Evolutionary conservation across 2,797 vertebrate genomes (phyloP).

Genomic region (Sebastes umbrosus): DNA sequence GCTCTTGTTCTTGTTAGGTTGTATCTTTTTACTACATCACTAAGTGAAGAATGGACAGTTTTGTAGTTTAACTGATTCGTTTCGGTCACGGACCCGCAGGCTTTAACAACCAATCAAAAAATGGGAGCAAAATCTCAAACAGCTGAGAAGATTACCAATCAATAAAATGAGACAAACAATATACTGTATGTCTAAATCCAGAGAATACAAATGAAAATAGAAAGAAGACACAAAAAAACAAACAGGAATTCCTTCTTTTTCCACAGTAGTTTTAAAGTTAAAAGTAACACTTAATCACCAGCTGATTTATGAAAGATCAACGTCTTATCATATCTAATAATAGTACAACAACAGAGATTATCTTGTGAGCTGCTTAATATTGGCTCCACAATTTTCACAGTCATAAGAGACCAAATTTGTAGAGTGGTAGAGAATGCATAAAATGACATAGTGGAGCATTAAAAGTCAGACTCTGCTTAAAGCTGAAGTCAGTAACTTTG

Average conservation of each 20-base stretch:
- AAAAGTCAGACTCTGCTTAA: too few relatives aligned
- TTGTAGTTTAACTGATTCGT: not conserved
- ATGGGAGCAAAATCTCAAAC: not conserved
- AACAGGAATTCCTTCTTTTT: not conserved
- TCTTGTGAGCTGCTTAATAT: not conserved
- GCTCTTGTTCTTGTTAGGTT: too few relatives aligned
- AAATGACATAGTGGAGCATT: not conserved
- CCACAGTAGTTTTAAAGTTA: not conserved
- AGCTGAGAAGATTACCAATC: not conserved
- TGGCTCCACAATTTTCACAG: not conserved
- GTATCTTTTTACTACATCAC: too few relatives aligned
- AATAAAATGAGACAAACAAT: not conserved
- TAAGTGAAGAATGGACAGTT: too few relatives aligned
- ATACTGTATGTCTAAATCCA: not conserved
- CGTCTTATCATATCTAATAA: not conserved
- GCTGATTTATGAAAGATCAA: not conserved
- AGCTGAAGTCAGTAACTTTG: too few relatives aligned
- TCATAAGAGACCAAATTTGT: not conserved
- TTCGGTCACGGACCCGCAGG: not conserved
- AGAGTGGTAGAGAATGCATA: not conserved
- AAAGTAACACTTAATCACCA: not conserved
- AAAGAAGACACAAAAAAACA: too few relatives aligned
- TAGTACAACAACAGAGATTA: not conserved
- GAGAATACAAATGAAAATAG: too few relatives aligned
- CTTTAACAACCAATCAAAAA: not conserved